Base-by-base conservation (phyloP, 2,113 vertebrate genomes). In the Mirounga angustirostris region DNA sequence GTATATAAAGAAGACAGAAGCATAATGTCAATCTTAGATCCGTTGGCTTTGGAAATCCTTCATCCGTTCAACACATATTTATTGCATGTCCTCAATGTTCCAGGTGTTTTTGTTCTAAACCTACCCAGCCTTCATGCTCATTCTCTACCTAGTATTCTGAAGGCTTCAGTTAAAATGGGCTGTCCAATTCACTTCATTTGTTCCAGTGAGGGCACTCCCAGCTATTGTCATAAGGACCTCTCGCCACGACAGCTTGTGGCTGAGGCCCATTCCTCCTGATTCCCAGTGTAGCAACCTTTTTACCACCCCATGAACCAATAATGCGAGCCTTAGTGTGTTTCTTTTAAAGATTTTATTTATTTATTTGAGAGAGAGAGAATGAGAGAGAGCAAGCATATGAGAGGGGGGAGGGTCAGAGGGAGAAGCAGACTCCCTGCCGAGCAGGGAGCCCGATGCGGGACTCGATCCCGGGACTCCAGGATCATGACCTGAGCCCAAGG, bases 201-300 rank as follows among this genome's bases (percentile, higher is more conserved):
- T 82, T 87, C 52, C 46, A 28, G 1, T 1, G n/a, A 82, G 6
- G 18, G 0, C 7, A 40, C 4, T 13, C 16, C 1, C 28, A 46
- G 2, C 4, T 26, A n/a, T 1, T 36, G 13, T 21, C 12, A 46
- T 40, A 30, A 56, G 12, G 1, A 4, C 7, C 28, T 33, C 11
- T n/a, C 50, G 7, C 13, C 16, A 24, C 4, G 13, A 46, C 14
- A 73, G 5, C 43, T 52, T 16, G 7, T 30, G 14, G 4, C 11
- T 16, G 3, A 73, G n/a, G 24, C 7, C 1, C 4, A 4, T 8
- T 5, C 2, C 7, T 16, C 18, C 61, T n/a, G 3, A 67, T 43
- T 46, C 2, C 19, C 9, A 16, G 9, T 19, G 58, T 43, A 52
- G 14, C 65, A 36, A 5, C 18, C 22, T 50, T 43, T 88, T 73